Evolutionary conservation across 1,140 invertebrate species (phyloP).

Genomic region (Lepidurus couesii): DNA sequence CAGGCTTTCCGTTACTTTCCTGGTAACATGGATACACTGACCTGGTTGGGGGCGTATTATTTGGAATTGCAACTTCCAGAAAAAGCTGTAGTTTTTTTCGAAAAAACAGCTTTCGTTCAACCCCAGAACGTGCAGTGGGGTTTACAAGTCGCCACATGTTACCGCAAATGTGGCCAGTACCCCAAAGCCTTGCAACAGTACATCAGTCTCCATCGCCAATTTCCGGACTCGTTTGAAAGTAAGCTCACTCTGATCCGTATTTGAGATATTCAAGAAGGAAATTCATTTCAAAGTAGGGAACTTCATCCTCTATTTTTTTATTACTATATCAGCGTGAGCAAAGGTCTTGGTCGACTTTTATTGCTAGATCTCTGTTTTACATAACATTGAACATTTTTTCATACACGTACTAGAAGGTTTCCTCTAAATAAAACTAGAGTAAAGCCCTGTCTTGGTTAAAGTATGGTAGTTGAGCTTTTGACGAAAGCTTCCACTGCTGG

Average conservation of each 20-base stretch:
- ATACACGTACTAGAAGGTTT: too few relatives aligned
- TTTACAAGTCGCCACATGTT: conserved; percentile 75
- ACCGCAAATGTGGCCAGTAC: conserved; percentile 74
- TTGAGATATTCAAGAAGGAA: background rate
- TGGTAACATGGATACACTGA: conserved; percentile 79
- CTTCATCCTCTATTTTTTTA: too few relatives aligned
- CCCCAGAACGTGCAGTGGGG: conserved; percentile 78
- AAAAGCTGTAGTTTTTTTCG: conserved; percentile 82
- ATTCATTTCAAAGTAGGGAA: background rate
- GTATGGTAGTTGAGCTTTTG: too few relatives aligned
- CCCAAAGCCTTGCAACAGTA: conserved; percentile 74
- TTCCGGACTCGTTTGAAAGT: conserved; percentile 82
- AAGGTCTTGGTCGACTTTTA: too few relatives aligned
- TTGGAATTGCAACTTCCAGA: conserved; percentile 83
- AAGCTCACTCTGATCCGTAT: conserved; percentile 38
- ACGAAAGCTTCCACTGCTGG: too few relatives aligned
- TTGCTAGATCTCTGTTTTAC: too few relatives aligned
- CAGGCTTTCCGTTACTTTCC: conserved; percentile 83
- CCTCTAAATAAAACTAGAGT: too few relatives aligned
- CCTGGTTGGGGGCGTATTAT: conserved; percentile 87
- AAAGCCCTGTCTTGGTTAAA: too few relatives aligned
- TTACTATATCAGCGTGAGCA: too few relatives aligned
- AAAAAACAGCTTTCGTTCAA: conserved; percentile 78
- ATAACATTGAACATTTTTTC: too few relatives aligned
- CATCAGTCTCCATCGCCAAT: conserved; percentile 64